phyloP scores from a whole-genome alignment of 1,140 invertebrate genomes.

The Halesus radiatus region DNA sequence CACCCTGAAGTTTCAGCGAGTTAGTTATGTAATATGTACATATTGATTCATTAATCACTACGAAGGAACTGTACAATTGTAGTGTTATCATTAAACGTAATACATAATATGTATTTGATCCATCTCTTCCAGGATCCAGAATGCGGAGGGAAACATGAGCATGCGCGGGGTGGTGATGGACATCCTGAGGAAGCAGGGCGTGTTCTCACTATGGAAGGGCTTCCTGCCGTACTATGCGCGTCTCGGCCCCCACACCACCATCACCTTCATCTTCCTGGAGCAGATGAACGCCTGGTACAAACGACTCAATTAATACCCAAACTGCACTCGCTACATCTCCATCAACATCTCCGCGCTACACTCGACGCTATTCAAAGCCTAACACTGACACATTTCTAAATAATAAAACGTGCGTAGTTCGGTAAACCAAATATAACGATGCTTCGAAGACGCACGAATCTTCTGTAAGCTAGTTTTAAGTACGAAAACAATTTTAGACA shows the following conservation, averaged over 20 bases:
- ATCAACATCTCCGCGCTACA: no score
- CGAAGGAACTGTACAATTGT: no score
- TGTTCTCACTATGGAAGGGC: conserved; percentile 98
- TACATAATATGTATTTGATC: no score
- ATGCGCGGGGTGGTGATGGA: conserved; percentile 88
- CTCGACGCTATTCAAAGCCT: no score
- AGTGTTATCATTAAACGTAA: no score
- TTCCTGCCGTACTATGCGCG: conserved; percentile 97
- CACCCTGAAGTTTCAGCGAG: no score
- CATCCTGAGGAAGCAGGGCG: conserved; percentile 91
- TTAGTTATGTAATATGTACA: no score
- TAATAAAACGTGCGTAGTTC: background rate
- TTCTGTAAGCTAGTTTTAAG: conserved; percentile 1
- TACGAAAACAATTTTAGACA: conserved; percentile 21
- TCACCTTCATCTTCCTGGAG: conserved; percentile 98
- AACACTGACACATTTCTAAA: background rate
- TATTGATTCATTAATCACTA: no score
- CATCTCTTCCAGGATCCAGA: conserved; percentile 92
- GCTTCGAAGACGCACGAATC: background rate
- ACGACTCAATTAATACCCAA: conserved; percentile 7
- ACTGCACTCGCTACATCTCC: no score
- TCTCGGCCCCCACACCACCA: conserved; percentile 96
- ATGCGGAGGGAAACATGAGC: conserved; percentile 94
- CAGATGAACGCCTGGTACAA: conserved; percentile 87
- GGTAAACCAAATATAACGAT: background rate